Percentiles rank a stretch among this genome's conserved stretches.
Evolutionary conservation across 2,888 invertebrate species (phyloP).

Genomic region (Neelides folsomi): DNA sequence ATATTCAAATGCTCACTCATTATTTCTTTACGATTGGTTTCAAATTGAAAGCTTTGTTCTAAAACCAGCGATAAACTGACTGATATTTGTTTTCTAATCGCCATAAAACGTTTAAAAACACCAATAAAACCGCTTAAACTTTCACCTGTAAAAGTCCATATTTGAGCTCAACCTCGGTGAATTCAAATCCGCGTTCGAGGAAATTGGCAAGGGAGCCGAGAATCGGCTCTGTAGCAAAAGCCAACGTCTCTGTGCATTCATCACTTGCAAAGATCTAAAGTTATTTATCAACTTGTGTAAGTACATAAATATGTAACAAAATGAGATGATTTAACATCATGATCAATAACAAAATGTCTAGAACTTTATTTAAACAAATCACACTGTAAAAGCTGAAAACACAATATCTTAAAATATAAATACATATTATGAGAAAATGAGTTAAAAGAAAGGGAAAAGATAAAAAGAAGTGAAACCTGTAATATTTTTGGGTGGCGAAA

Average conservation of each 20-base stretch:
- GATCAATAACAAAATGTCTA: not conserved
- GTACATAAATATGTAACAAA: conserved; percentile 1
- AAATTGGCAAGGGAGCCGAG: conserved; percentile 79
- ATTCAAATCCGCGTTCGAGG: conserved; percentile 51
- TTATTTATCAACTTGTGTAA: conserved; percentile 35
- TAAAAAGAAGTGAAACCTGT: conserved; percentile 36
- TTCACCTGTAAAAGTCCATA: conserved; percentile 82
- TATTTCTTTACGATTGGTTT: no score
- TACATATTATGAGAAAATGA: not conserved
- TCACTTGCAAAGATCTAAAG: not conserved
- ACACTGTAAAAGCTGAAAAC: not conserved
- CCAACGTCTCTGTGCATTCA: conserved; percentile 62
- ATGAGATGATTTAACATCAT: no score
- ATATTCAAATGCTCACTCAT: no score
- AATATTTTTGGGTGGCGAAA: conserved; percentile 74
- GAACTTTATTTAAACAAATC: no score
- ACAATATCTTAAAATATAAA: no score
- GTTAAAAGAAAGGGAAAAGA: not conserved
- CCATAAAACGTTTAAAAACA: no score
- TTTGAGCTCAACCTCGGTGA: conserved; percentile 83
- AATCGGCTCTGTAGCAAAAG: conserved; percentile 87
- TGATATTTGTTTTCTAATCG: no score
- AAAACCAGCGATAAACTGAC: no score
- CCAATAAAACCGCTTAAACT: no score
- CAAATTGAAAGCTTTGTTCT: no score